Evolutionary conservation across 37 sponge, comb jelly and placozoan genomes (phyloP), one percentile per base, ranked within the genome.

Genomic region (Haliclona indistincta): DNA sequence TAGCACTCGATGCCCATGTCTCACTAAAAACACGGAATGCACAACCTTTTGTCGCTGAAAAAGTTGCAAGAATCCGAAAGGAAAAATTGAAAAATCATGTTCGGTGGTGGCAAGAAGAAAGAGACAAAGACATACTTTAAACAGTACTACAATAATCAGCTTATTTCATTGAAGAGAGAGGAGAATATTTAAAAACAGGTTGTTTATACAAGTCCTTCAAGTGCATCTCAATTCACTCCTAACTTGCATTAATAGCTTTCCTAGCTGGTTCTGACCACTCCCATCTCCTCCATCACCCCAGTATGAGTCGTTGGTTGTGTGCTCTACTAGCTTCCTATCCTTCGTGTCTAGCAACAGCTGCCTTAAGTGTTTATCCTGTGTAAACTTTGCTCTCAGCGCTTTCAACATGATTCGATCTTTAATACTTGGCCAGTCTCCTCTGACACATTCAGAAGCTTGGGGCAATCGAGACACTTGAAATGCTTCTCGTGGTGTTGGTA

Each of bases 281-380:
- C 88, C 87, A 67, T 81, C 68, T 65, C 92, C 87, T 8, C 92
- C 92, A 69, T 86, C 92, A 34, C 92, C 92, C 92, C 92, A 91
- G 63, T 67, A 91, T 1, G 58, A 54, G 34, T 91, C 92, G 56
- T 77, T 68, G 1, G 70, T 22, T 4, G 92, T 84, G 54, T 79
- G 83, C 49, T 91, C 92, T 64, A 91, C 55, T 1, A 91, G 60
- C 30, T 54, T 20, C 30, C 52, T 82, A 0, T 70, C 63, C 11
- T 71, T 84, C 17, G 92, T 91, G 0, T 37, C 67, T 3, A 79
- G 62, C 0, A 91, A 61, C 54, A 29, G 68, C 22, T 29, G 20
- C 64, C 54, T 68, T 30, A 91, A 60, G 34, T 69, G 30, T 44
- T 26, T 32, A 36, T 91, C 62, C 38, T 83, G 84, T 0, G 54